phyloP scores from a whole-genome alignment of 2,888 invertebrate species.

The Nasonia oneida region DNA sequence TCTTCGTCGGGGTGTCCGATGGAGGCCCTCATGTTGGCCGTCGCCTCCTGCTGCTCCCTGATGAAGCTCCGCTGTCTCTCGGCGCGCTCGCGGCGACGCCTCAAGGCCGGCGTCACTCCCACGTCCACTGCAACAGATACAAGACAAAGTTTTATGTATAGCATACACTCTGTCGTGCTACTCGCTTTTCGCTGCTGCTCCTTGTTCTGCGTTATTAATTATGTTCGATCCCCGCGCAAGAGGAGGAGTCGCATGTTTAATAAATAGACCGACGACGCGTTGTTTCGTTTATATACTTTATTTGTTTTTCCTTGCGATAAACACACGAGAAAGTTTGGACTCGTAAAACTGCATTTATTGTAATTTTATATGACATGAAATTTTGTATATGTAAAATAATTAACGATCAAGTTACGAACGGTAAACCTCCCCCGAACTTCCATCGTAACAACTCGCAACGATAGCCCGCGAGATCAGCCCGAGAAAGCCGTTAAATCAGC shows the following conservation, averaged over 20 bases:
- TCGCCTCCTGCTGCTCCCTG: slow-evolving; percentile 88
- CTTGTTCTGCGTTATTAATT: slow-evolving; percentile 36
- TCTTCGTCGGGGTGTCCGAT: slow-evolving; percentile 75
- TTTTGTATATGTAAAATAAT: background rate
- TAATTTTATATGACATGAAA: background rate
- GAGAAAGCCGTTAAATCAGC: slow-evolving; percentile 23
- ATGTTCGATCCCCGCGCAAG: background rate
- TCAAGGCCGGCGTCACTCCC: slow-evolving; percentile 90
- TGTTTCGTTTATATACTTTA: no score
- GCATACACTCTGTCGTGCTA: background rate
- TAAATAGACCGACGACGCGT: background rate
- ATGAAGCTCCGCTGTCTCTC: slow-evolving; percentile 92
- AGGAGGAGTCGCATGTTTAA: background rate
- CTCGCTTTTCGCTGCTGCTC: background rate
- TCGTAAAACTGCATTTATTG: background rate
- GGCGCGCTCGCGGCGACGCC: slow-evolving; percentile 89
- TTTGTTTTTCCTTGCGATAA: background rate
- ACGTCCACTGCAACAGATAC: slow-evolving; percentile 80
- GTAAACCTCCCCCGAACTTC: background rate
- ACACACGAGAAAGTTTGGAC: background rate
- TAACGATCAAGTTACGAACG: background rate
- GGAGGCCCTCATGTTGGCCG: slow-evolving; percentile 80
- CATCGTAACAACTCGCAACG: background rate
- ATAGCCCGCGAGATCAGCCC: background rate
- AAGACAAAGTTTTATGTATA: background rate